Evolutionary conservation across 2,113 vertebrate species (phyloP), one percentile per base, ranked within the genome.

Genomic region (Dipodomys merriami): DNA sequence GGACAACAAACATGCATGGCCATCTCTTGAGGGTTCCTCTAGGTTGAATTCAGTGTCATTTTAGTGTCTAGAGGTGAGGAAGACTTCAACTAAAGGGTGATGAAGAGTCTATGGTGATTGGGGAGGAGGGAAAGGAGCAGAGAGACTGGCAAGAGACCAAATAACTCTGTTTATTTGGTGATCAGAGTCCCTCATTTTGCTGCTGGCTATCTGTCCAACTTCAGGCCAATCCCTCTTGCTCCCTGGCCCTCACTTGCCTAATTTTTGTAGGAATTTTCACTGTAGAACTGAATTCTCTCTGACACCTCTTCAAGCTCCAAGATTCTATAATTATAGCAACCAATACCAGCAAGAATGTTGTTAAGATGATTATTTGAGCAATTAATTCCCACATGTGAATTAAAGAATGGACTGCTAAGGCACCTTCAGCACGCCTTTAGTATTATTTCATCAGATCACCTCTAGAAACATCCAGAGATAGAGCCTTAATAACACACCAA

Each of bases 331-430:
- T 65, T 64, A 65, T 23, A 92, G 29, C 20, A 60, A 65, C 80
- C 67, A 20, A 76, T 27, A 49, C 71, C 65, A 79, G 44, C 20
- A 33, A 60, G 84, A 69, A 83, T 23, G 12, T 73, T 44, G 18
- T 69, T 39, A 49, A 60, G 83, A 65, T 80, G 79, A 27, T 76
- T 79, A 62, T 18, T n/a, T 81, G 91, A 94, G 84, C 79, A 65
- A 29, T 57, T 76, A 46, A 78, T 60, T 76, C 39, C 69, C 72
- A 11, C 44, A 20, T 49, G 73, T 64, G 88, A 90, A 62, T 81
- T 64, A 18, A 79, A 84, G 81, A 49, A 73, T 46, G 60, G 79
- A 79, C 46, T 76, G 68, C 84, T 20, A 22, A 5, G 69, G 49
- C 64, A 46, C n/a, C 30, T 22, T 60, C 44, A 62, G 20, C 9